These are phyloP conservation scores for Drosophila obscura DNA, from an alignment of 1,140 invertebrate genomes.

Conservation along the genomic window DNA sequence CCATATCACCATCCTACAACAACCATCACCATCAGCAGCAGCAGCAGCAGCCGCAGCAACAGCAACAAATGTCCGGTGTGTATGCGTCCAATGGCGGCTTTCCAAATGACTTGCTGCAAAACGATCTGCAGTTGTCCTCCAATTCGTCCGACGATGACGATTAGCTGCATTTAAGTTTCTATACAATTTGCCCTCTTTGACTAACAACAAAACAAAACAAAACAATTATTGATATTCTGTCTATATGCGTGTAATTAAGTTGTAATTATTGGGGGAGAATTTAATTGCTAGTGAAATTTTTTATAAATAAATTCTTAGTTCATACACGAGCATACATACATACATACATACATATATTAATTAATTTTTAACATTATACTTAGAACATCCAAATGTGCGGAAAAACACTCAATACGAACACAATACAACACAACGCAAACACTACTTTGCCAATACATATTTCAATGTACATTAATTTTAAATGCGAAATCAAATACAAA, in stretches of 20 bases:
- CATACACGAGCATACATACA: constrained; percentile 35
- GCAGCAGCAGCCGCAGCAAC: constrained; percentile 53
- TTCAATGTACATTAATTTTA: constrained; percentile 64
- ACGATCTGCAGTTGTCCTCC: constrained; percentile 88
- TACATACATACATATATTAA: constrained; percentile 49
- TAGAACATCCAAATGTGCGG: constrained; percentile 65
- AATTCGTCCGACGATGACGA: constrained; percentile 83
- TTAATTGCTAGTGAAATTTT: constrained; percentile 80
- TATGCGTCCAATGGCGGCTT: constrained; percentile 84
- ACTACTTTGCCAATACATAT: constrained; percentile 60
- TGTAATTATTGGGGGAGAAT: constrained; percentile 76
- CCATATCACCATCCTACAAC: constrained; percentile 38
- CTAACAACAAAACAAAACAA: constrained; percentile 37
- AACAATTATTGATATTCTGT: constrained; percentile 67
- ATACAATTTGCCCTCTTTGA: constrained; percentile 45
- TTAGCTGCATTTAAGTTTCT: constrained; percentile 44
- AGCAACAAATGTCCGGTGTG: constrained; percentile 65
- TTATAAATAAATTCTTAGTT: constrained; percentile 79
- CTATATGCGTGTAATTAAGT: constrained; percentile 66
- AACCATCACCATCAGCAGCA: constrained; percentile 65
- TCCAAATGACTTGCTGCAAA: constrained; percentile 86
- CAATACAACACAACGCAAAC: constrained; percentile 21
- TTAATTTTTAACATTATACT: constrained; percentile 62
- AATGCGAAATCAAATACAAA: constrained; percentile 39
- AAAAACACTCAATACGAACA: constrained; percentile 50